Base-by-base conservation (phyloP, 2,113 vertebrate genomes). In the Ammodytes dubius region DNA sequence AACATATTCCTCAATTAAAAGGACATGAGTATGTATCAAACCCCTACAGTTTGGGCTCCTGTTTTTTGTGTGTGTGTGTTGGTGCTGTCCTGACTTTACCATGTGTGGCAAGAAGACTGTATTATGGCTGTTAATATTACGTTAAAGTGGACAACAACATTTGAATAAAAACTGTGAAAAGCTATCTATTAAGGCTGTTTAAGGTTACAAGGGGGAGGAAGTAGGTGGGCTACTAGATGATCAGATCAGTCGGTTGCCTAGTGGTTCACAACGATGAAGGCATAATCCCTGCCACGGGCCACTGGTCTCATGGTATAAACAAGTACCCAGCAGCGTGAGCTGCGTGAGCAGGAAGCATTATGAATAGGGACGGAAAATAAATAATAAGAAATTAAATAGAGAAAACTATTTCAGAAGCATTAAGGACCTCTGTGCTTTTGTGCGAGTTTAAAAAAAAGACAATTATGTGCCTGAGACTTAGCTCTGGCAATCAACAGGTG, bases 381-480 rank as follows among this genome's bases (percentile, higher is more conserved):
- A 50, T 40, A 59, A 83, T 46, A 7, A 4, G n/a, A 81, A 74
- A 82, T 70, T 12, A 92, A 90, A 77, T 89, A 76, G 81, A 88
- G 86, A 79, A 89, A 84, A 92, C 89, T 82, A 80, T 46, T 87
- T 80, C 69, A 53, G 58, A 84, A 83, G 77, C 57, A 83, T 88
- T 61, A 78, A 40, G 49, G 76, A 73, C 75, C 61, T 54, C 3
- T 3, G 57, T 47, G 64, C 46, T 75, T 27, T 58, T 78, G 54
- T 74, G 2, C 9, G 6, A 7, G 14, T 47, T 61, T 53, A 39
- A 49, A 74, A 57, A 10, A 4, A 59, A n/a, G 11, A 56, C 17
- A 47, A 61, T 4, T 45, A 59, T 47, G 47, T 42, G 39, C 12
- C 39, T 2, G 6, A 45, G 40, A 39, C 49, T 53, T 35, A 80